A percentile compares a stretch with the other conserved stretches of the same genome.
phyloP scores from a whole-genome alignment of 2,797 vertebrate genomes.

The Tarsius wallacei region DNA sequence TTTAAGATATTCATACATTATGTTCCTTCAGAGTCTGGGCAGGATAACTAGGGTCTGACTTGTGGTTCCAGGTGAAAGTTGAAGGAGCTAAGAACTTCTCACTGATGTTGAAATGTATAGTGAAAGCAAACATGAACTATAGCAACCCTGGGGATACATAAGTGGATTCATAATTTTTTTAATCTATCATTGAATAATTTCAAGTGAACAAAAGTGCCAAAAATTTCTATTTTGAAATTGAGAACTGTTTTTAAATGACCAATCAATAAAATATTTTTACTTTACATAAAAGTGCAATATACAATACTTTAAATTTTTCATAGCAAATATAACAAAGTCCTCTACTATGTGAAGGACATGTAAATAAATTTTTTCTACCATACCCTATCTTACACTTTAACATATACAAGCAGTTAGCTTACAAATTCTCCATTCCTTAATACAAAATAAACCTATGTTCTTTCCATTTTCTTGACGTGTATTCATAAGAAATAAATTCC shows the following conservation, averaged over 20 bases:
- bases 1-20: background rate
- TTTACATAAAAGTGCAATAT: background rate
- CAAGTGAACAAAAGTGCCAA: background rate
- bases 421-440: too few species aligned
- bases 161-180: background rate
- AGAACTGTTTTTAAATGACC: background rate
- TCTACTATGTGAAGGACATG: background rate
- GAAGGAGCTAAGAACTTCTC: too few species aligned
- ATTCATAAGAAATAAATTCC: too few species aligned
- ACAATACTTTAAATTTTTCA: background rate
- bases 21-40: background rate
- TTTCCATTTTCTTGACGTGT: too few species aligned
- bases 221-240: background rate
- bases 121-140: background rate
- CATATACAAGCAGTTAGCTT: background rate
- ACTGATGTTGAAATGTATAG: background rate
- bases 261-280: background rate
- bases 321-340: background rate
- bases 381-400: too few species aligned
- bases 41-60: too few species aligned
- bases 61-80: too few species aligned
- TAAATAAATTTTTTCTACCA: background rate
- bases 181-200: background rate
- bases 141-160: background rate
- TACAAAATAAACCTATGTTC: too few species aligned